These are phyloP conservation scores for Mamestra brassicae DNA, from an alignment of 2,888 invertebrate genomes.

Conservation along the genomic window DNA sequence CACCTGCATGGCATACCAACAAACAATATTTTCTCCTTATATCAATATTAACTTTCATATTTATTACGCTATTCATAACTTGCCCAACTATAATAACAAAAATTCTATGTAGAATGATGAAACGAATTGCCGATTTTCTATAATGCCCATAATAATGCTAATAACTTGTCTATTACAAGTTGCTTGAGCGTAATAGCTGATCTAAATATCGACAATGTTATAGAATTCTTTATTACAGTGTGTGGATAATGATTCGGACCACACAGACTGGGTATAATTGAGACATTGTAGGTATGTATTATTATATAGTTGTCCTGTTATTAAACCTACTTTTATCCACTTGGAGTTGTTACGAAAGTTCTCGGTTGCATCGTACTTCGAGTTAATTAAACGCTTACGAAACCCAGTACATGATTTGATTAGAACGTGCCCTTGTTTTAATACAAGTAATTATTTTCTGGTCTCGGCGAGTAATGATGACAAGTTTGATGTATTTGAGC, in stretches of 20 bases:
- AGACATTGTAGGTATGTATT: slow-evolving; percentile 84
- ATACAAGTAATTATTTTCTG: slow-evolving; percentile 81
- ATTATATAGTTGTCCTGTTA: slow-evolving; percentile 78
- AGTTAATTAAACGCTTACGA: slow-evolving; percentile 75
- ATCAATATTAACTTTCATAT: slow-evolving; percentile 67
- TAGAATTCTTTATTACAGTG: slow-evolving; percentile 81
- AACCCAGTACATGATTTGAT: slow-evolving; percentile 73
- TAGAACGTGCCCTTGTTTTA: slow-evolving; percentile 82
- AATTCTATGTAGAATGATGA: slow-evolving; percentile 72
- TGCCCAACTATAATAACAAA: slow-evolving; percentile 64
- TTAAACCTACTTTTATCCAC: slow-evolving; percentile 73
- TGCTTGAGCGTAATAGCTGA: slow-evolving; percentile 86
- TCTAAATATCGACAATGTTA: slow-evolving; percentile 86
- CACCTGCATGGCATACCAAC: slow-evolving; percentile 59
- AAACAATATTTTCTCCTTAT: slow-evolving; percentile 62
- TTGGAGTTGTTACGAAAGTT: slow-evolving; percentile 71
- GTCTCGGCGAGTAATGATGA: slow-evolving; percentile 76
- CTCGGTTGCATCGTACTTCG: slow-evolving; percentile 66
- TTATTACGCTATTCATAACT: slow-evolving; percentile 56
- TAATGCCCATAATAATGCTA: slow-evolving; percentile 84
- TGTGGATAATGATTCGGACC: slow-evolving; percentile 85
- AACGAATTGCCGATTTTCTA: slow-evolving; percentile 82
- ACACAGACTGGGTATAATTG: slow-evolving; percentile 86
- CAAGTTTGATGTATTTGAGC: slow-evolving; percentile 72
- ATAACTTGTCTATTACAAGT: slow-evolving; percentile 87